Evolutionary conservation across 2,113 vertebrate species (phyloP).

Genomic region (Phylloscopus trochiloides): DNA sequence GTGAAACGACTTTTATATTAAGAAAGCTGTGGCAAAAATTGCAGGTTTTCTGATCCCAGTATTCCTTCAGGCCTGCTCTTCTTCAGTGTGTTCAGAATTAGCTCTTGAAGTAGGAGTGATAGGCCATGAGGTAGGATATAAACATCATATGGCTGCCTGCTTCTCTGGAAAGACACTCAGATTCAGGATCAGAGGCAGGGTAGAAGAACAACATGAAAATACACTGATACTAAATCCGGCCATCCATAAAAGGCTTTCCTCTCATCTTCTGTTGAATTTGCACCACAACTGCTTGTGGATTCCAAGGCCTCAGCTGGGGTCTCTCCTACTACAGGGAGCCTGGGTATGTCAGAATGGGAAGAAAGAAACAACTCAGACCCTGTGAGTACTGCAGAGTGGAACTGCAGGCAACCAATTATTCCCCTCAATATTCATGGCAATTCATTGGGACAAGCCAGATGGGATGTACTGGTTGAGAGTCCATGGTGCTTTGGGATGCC

Average conservation of each 20-base stretch:
- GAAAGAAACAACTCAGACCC: not conserved
- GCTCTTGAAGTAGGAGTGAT: not conserved
- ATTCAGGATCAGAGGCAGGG: not conserved
- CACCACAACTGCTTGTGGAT: not conserved
- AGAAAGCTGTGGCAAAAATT: not conserved
- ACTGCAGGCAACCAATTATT: not conserved
- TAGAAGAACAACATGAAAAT: not conserved
- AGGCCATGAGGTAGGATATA: not conserved
- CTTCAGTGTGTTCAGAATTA: not conserved
- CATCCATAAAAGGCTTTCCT: not conserved
- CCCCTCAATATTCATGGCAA: not conserved
- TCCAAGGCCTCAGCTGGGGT: not conserved
- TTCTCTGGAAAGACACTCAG: not conserved
- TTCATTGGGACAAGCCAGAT: not conserved
- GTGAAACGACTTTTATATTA: not conserved
- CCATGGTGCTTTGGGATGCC: not conserved
- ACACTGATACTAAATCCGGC: not conserved
- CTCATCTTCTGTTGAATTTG: not conserved
- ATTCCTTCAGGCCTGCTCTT: not conserved
- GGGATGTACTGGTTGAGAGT: not conserved
- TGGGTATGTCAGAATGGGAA: not conserved
- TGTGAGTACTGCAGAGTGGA: not conserved
- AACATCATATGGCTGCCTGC: slow-evolving; percentile 6
- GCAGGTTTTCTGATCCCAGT: not conserved
- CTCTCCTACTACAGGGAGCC: not conserved